Base-by-base conservation (phyloP, 1,140 invertebrate genomes). In the Dreissena polymorpha region DNA sequence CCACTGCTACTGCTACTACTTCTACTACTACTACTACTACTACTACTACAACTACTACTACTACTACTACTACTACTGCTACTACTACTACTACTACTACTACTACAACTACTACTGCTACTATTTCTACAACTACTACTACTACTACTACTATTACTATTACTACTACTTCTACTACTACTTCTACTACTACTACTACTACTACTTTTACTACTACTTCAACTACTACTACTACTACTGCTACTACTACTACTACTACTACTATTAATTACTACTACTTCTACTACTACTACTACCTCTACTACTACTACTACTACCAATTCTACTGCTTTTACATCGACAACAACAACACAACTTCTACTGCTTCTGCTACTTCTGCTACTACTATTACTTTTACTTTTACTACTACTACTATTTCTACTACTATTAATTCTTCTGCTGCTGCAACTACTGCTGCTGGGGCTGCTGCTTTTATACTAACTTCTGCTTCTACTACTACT, bases 101-200 rank as follows among this genome's bases (percentile, higher is more conserved):
- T 57, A 57, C 55, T 57, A 57, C 55, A 14, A 57, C 55, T 57
- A 57, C 55, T 57, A 57, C 55, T 57, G n/a, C n/a, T n/a, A n/a
- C n/a, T n/a, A n/a, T n/a, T n/a, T n/a, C n/a, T n/a, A n/a, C n/a
- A n/a, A n/a, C n/a, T 57, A 57, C 55, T 57, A 57, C 55, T 57
- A 57, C 55, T 57, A 57, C 55, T 57, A 57, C 55, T 57, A 57
- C 55, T 57, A 57, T n/a, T 57, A 57, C 55, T 57, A 57, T n/a
- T 57, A 57, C 55, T 57, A 57, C 55, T 57, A 57, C 55, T 57
- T 14, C 55, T 57, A 57, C 55, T 57, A 57, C 55, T 57, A 57
- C 55, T 57, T 14, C 55, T 57, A 14, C 55, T 57, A 57, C 55
- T 57, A 57, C 55, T 57, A 57, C 55, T 57, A 57, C 55, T 57